phyloP scores from a whole-genome alignment of 2,113 vertebrate species.

The Pelvicachromis taeniatus region DNA sequence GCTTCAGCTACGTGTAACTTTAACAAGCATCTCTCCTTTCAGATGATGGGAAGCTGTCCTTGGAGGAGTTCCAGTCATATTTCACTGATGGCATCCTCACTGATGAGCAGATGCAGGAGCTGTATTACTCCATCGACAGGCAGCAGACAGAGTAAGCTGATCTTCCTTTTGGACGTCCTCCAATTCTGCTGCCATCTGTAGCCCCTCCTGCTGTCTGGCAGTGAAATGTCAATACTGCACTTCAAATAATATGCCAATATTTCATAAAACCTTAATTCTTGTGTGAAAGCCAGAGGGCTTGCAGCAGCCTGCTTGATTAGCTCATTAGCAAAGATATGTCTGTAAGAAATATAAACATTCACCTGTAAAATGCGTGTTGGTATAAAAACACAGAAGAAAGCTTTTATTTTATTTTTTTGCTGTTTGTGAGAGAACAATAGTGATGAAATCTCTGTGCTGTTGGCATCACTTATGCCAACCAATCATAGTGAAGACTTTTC shows the following conservation, averaged over 20 bases:
- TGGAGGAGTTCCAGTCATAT: conserved; percentile 95
- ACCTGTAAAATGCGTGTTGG: neutral
- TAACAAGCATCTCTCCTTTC: conserved; percentile 14
- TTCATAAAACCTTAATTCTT: neutral
- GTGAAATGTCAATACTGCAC: neutral
- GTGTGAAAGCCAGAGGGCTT: neutral
- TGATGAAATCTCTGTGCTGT: neutral
- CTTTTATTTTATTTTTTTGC: neutral
- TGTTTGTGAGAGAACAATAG: neutral
- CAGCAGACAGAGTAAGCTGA: conserved; percentile 82
- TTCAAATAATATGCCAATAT: conserved; percentile 19
- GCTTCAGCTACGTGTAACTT: neutral
- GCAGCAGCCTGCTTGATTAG: neutral
- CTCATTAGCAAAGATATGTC: neutral
- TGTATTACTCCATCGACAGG: conserved; percentile 87
- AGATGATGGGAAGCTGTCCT: conserved; percentile 94
- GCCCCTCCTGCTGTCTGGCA: conserved; percentile 24
- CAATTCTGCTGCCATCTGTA: conserved; percentile 40
- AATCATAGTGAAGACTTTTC: neutral
- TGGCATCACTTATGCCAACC: neutral
- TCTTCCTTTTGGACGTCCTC: conserved; percentile 9
- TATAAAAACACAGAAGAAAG: neutral
- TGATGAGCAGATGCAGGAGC: conserved; percentile 85
- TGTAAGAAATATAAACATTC: neutral
- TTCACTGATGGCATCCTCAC: conserved; percentile 91